A percentile compares a stretch with the other conserved stretches of the same genome.
These are phyloP conservation scores for Stegodyphus mimosarum DNA, from an alignment of 1,140 invertebrate species.

Conservation along the genomic window DNA sequence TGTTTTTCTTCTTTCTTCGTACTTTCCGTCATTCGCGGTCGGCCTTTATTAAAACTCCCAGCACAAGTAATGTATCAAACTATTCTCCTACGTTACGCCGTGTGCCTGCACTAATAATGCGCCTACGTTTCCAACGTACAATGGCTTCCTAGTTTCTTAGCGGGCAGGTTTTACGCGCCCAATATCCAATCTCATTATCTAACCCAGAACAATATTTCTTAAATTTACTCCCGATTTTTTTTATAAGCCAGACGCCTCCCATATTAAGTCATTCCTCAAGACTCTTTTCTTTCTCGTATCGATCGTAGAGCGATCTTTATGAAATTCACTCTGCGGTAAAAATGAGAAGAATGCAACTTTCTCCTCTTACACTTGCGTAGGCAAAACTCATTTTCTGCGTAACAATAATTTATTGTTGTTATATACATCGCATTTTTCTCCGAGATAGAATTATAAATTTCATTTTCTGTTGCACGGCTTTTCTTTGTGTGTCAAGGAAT, in stretches of 20 bases:
- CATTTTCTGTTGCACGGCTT: background rate
- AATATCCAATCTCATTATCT: constrained; percentile 48
- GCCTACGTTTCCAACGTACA: constrained; percentile 5
- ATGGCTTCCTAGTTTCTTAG: background rate
- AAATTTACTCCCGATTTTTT: constrained; percentile 20
- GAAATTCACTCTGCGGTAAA: background rate
- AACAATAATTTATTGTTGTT: no score
- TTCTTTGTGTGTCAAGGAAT: no score
- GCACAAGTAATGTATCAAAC: constrained; percentile 54
- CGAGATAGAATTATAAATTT: background rate
- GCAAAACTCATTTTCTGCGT: background rate
- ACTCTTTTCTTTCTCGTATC: background rate
- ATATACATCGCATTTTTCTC: no score
- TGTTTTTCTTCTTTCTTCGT: constrained; percentile 3
- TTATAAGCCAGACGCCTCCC: background rate
- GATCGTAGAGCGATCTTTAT: background rate
- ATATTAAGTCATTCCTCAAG: background rate
- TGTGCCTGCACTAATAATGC: constrained; percentile 42
- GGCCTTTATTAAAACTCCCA: constrained; percentile 55
- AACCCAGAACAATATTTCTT: constrained; percentile 52
- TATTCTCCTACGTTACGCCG: constrained; percentile 8
- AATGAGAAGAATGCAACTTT: background rate
- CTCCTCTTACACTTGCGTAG: background rate
- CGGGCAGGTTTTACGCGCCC: background rate
- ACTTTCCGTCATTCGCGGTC: constrained; percentile 3